Evolutionary conservation across 2,113 vertebrate species (phyloP).

Genomic region (Rana temporaria): DNA sequence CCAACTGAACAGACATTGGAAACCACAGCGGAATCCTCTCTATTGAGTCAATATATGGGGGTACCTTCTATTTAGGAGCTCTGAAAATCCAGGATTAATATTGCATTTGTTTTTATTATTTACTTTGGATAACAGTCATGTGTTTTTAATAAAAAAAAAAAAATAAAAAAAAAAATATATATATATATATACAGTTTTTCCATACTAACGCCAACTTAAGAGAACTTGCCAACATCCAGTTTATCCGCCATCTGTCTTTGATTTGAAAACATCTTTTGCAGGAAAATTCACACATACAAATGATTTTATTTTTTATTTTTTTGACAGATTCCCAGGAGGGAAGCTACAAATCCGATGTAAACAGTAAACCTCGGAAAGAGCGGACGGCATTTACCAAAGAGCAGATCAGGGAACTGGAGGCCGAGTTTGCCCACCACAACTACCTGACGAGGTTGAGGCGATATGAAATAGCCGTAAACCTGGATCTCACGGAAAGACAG

Average conservation of each 20-base stretch:
- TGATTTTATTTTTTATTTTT: slow-evolving; percentile 59
- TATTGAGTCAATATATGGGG: no score
- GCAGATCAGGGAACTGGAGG: slow-evolving; percentile 96
- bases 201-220: background rate
- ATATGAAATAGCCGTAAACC: slow-evolving; percentile 97
- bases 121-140: background rate
- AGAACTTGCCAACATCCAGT: background rate
- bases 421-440: slow-evolving; percentile 98
- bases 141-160: slow-evolving; percentile 19
- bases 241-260: background rate
- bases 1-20: no score
- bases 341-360: slow-evolving; percentile 95
- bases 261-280: background rate
- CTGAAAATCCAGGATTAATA: no score
- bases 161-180: background rate
- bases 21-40: no score
- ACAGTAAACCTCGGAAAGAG: slow-evolving; percentile 97
- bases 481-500: slow-evolving; percentile 98
- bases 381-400: slow-evolving; percentile 98
- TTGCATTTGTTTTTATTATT: background rate
- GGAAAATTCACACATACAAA: background rate
- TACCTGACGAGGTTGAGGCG: slow-evolving; percentile 95
- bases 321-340: slow-evolving; percentile 94
- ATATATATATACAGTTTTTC: background rate
- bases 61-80: no score